Evolutionary conservation across 2,797 vertebrate species (phyloP).

Genomic region (Avahi laniger): DNA sequence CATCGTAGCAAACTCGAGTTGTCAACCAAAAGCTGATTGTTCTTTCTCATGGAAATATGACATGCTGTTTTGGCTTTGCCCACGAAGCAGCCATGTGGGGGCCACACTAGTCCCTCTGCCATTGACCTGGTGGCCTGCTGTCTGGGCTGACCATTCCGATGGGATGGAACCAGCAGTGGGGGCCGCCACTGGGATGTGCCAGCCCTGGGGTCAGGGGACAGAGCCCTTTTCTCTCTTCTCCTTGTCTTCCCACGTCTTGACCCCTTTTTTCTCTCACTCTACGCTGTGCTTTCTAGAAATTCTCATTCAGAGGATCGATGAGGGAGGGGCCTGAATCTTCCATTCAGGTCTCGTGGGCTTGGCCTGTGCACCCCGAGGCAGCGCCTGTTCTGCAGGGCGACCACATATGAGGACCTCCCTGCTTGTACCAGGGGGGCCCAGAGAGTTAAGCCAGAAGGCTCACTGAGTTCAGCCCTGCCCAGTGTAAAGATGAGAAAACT

Average conservation of each 20-base stretch:
- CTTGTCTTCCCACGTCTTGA: rapidly evolving
- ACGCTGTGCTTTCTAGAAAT: rapidly evolving
- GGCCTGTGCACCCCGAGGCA: rapidly evolving
- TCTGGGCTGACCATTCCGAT: not conserved
- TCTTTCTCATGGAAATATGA: rapidly evolving
- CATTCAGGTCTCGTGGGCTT: rapidly evolving
- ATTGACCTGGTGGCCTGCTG: not conserved
- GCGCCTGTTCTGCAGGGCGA: rapidly evolving
- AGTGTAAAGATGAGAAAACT: rapidly evolving
- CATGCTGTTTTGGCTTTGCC: rapidly evolving
- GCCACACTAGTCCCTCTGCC: rapidly evolving
- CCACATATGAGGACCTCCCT: rapidly evolving
- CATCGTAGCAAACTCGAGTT: rapidly evolving
- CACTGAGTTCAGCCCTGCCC: not conserved
- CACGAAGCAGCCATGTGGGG: rapidly evolving
- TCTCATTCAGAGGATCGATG: rapidly evolving
- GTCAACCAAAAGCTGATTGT: rapidly evolving
- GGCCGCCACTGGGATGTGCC: rapidly evolving
- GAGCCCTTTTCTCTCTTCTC: rapidly evolving
- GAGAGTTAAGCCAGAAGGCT: rapidly evolving
- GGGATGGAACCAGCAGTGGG: rapidly evolving
- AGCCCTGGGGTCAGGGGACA: rapidly evolving
- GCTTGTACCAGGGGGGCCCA: not conserved
- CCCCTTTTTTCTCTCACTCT: rapidly evolving
- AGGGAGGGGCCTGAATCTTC: not conserved